A percentile compares a stretch with the other conserved stretches of the same genome.
These are phyloP conservation scores for Beaufortia kweichowensis DNA, from an alignment of 2,113 vertebrate genomes.

Conservation along the genomic window DNA sequence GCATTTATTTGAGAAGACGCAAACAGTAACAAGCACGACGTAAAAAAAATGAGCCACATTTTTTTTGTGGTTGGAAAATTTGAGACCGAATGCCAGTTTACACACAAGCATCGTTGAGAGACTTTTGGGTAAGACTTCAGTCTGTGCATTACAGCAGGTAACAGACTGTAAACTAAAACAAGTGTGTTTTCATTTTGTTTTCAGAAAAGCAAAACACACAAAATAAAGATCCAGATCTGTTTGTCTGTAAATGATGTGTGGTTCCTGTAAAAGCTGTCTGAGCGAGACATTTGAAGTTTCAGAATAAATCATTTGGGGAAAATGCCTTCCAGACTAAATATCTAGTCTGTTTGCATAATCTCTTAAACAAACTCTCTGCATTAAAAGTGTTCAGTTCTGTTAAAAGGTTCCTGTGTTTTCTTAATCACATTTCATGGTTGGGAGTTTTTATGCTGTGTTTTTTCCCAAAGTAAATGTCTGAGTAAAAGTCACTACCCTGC, in stretches of 20 bases:
- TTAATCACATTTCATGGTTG: slow-evolving; percentile 31
- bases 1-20: slow-evolving; percentile 28
- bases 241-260: slow-evolving; percentile 56
- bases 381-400: slow-evolving; percentile 5
- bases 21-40: slow-evolving; percentile 9
- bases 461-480: neutral
- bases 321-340: slow-evolving; percentile 63
- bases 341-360: slow-evolving; percentile 52
- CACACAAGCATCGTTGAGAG: slow-evolving; percentile 8
- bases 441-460: slow-evolving; percentile 29
- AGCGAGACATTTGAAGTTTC: slow-evolving; percentile 58
- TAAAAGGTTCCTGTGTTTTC: neutral
- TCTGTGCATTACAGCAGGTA: neutral
- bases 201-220: slow-evolving; percentile 15
- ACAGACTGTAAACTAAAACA: neutral
- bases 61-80: neutral
- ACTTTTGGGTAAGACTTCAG: neutral
- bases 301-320: slow-evolving; percentile 44
- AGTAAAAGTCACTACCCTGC: neutral
- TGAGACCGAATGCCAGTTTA: slow-evolving; percentile 17
- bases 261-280: slow-evolving; percentile 1
- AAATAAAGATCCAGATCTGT: slow-evolving; percentile 60
- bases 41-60: slow-evolving; percentile 11
- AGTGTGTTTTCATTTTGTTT: neutral
- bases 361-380: slow-evolving; percentile 39